Evolutionary conservation across 2,797 vertebrate genomes (phyloP), one percentile per base, ranked within the genome.

Genomic region (Sitta carolinensis): DNA sequence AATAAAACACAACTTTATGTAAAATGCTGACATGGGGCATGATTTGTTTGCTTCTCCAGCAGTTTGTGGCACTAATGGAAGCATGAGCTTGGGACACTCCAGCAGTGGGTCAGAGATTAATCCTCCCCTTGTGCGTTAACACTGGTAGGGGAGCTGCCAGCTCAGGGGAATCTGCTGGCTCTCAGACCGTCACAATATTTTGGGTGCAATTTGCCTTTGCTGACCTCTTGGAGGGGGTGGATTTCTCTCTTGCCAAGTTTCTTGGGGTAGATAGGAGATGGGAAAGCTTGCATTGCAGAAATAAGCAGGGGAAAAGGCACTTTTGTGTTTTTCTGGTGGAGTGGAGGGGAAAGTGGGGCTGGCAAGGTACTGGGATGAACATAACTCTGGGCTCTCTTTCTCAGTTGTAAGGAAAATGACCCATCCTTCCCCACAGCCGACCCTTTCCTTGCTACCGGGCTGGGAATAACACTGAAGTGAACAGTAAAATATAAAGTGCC

Each of bases 1-100:
- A 94, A 94, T 94, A 93, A 94, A 90, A 48, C n/a, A 45, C 48
- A 74, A 50, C 36, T 90, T 92, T n/a, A 19, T 85, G 13, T 81
- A n/a, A 75, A 87, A 91, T 23, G 38, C 50, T 83, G 87, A 66
- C 13, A 10, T 7, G 8, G 57, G 76, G 69, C 66, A 38, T 62
- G 51, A 75, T 76, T 75, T 83, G 45, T 84, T 84, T 93, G 22
- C 55, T 64, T 85, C 43, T 66, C 34, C 4, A n/a, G 48, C 48
- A 25, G 34, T 84, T 69, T 63, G 36, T 62, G 75, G 42, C 34
- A 34, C 54, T 40, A 72, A 40, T 34, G 66, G 79, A 57, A 48
- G 5, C 3, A 12, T 26, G 45, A 66, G 36, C 26, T 87, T 43
- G 38, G 78, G 68, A n/a, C 30, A 10, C 18, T 34, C 20, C 25